Conservation (phyloP, 2,888 invertebrate genomes). For the Nudaria mundana region DNA sequence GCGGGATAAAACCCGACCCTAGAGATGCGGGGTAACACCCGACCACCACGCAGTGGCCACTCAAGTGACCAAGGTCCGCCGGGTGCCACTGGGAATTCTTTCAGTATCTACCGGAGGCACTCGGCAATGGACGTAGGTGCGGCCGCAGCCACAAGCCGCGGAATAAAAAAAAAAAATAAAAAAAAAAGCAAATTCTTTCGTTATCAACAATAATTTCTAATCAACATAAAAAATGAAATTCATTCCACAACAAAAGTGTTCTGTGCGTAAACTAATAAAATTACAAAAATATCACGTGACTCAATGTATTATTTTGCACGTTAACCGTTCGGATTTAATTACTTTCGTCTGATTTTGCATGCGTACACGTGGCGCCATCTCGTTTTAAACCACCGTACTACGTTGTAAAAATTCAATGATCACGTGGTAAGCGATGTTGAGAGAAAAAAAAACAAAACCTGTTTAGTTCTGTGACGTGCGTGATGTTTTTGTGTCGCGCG, state of each 20-base stretch:
- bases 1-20: too few species aligned
- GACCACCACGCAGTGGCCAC: too few species aligned
- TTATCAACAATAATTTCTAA: conserved; percentile 34
- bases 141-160: too few species aligned
- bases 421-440: conserved; percentile 50
- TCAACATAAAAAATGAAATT: conserved; percentile 59
- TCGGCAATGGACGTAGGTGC: too few species aligned
- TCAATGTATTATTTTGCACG: conserved; percentile 26
- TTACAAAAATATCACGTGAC: conserved; percentile 52
- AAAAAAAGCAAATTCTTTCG: conserved; percentile 5
- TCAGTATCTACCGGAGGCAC: too few species aligned
- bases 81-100: too few species aligned
- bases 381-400: conserved; percentile 33
- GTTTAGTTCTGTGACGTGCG: conserved; percentile 68
- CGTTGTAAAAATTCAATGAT: conserved; percentile 43
- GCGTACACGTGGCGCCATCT: conserved; percentile 50
- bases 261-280: conserved; percentile 50
- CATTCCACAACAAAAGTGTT: conserved; percentile 44
- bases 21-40: too few species aligned
- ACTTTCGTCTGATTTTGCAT: conserved; percentile 25
- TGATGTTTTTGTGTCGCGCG: conserved; percentile 66
- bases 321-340: conserved; percentile 39
- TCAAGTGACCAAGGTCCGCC: too few species aligned
- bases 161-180: too few species aligned
- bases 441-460: conserved; percentile 65